Percentiles rank a stretch among this genome's conserved stretches.
Conservation (phyloP, 2,888 invertebrate genomes). For the Tinea semifulvella region DNA sequence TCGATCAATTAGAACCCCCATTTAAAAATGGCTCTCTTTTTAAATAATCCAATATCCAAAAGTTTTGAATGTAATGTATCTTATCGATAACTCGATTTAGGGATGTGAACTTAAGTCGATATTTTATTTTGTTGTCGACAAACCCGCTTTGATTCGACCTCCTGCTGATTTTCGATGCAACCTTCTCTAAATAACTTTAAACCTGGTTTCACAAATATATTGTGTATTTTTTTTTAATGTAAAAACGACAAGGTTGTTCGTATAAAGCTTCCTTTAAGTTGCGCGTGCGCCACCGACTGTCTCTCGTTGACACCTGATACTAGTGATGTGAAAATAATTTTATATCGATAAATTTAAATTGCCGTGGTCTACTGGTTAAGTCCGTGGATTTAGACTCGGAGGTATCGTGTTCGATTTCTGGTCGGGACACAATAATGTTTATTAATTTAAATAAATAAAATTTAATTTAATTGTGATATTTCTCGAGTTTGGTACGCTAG, state of each 20-base stretch:
- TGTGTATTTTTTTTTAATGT: slow-evolving; percentile 23
- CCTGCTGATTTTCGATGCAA: slow-evolving; percentile 46
- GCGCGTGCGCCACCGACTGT: slow-evolving; percentile 35
- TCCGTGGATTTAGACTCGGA: too few relatives aligned
- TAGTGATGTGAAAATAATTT: slow-evolving; percentile 40
- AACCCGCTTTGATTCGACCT: slow-evolving; percentile 63
- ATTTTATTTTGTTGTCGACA: slow-evolving; percentile 62
- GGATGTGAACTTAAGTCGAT: slow-evolving; percentile 52
- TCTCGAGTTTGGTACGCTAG: too few relatives aligned
- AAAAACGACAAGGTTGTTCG: slow-evolving; percentile 47
- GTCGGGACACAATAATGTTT: too few relatives aligned
- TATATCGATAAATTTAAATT: too few relatives aligned
- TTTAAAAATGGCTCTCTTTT: too few relatives aligned
- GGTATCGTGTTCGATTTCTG: too few relatives aligned
- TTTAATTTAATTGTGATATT: too few relatives aligned
- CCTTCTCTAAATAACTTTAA: slow-evolving; percentile 32
- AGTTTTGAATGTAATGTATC: neutral
- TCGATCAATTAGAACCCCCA: too few relatives aligned
- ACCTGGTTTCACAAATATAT: neutral
- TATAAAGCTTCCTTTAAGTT: slow-evolving; percentile 51
- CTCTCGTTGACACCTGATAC: slow-evolving; percentile 52
- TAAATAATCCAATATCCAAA: neutral
- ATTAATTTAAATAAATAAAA: too few relatives aligned
- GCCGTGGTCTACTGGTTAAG: too few relatives aligned
- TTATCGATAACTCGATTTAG: slow-evolving; percentile 47